phyloP scores from a whole-genome alignment of 2,113 vertebrate genomes.

The Macrotus californicus region DNA sequence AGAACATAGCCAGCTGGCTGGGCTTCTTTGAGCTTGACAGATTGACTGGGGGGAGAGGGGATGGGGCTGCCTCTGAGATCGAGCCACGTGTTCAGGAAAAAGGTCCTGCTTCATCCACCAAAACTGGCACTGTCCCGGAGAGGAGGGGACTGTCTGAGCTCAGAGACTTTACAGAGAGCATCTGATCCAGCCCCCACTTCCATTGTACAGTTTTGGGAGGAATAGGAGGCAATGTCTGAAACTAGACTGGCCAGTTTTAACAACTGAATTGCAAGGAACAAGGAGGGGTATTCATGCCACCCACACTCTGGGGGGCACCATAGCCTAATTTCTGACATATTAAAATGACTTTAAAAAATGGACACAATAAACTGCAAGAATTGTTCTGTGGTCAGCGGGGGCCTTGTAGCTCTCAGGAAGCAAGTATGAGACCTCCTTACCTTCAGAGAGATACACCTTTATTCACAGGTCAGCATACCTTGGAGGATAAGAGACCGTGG shows the following conservation, averaged over 20 bases:
- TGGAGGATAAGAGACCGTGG: not conserved
- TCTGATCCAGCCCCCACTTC: not conserved
- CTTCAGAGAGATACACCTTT: not conserved
- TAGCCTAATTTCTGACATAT: not conserved
- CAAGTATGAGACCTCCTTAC: not conserved
- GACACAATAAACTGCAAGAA: not conserved
- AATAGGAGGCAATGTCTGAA: not conserved
- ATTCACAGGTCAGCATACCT: not conserved
- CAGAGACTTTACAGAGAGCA: not conserved
- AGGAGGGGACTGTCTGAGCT: not conserved
- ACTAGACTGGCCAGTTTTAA: not conserved
- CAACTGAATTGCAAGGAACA: not conserved
- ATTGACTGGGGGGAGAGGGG: not conserved
- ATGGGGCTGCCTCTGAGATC: not conserved
- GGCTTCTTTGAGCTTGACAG: slow-evolving; percentile 11
- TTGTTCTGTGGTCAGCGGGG: not conserved
- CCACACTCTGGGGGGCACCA: not conserved
- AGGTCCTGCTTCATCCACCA: not conserved
- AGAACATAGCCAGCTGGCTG: slow-evolving; percentile 71
- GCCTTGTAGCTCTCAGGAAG: not conserved
- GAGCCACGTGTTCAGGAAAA: not conserved
- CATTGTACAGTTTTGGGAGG: not conserved
- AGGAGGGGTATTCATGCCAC: not conserved
- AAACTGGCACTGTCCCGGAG: not conserved
- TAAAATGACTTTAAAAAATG: not conserved